phyloP scores from a whole-genome alignment of 2,888 invertebrate species.

The Chirona hameri region DNA sequence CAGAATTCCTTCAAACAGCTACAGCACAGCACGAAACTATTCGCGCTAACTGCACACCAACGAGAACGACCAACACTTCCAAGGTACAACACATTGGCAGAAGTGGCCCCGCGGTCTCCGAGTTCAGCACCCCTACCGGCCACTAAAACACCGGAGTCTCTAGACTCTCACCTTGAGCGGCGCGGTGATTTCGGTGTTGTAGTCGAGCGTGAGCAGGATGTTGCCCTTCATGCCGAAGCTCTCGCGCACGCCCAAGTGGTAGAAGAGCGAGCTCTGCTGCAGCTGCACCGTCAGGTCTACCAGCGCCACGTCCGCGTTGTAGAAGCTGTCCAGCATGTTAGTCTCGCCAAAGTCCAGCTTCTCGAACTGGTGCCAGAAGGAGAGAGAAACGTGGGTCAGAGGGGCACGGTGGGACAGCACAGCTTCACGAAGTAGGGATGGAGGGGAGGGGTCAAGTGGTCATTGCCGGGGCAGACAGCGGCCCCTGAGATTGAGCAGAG shows the following conservation, averaged over 20 bases:
- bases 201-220: conserved; percentile 82
- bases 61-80: too few species aligned
- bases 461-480: too few species aligned
- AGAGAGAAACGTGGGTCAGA: background rate
- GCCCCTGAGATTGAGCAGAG: too few species aligned
- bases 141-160: too few species aligned
- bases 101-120: too few species aligned
- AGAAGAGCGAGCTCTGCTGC: conserved; percentile 90
- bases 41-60: too few species aligned
- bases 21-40: too few species aligned
- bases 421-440: too few species aligned
- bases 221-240: conserved; percentile 97
- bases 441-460: too few species aligned
- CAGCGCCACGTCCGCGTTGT: conserved; percentile 96
- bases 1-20: too few species aligned
- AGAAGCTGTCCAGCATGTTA: conserved; percentile 89
- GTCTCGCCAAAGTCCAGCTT: conserved; percentile 97
- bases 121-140: too few species aligned
- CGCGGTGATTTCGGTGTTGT: conserved; percentile 79
- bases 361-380: conserved; percentile 66
- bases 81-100: too few species aligned
- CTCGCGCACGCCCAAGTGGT: conserved; percentile 95
- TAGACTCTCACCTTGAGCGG: conserved; percentile 69
- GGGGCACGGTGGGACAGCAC: background rate
- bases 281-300: conserved; percentile 87